Base-by-base conservation (phyloP, 2,797 vertebrate species). In the Muscicapa striata region DNA sequence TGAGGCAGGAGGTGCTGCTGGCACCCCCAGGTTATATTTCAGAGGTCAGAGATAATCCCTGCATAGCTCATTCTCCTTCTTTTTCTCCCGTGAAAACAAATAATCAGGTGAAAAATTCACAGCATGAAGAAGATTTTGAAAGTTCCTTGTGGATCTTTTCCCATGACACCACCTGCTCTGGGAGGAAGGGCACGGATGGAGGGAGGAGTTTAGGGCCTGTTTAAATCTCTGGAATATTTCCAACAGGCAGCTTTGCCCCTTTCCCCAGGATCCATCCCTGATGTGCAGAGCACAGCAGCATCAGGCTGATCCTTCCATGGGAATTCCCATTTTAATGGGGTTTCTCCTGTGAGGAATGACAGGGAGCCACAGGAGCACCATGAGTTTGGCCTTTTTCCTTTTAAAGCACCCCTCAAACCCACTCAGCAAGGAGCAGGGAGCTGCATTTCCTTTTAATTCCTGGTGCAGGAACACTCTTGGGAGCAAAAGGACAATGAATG, bases 231-330 rank as follows among this genome's bases (percentile, higher is more conserved):
- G 70, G 9, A 40, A 32, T 17, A 8, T 34, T 62, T 51, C 16
- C 45, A 34, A 7, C 23, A 51, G 52, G 52, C 61, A 45, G 34
- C 4, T 9, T 29, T 17, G 45, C 11, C 58, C 58, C 58, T 59
- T 19, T 27, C 32, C 49, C 27, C 51, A 4, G 32, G 1, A 24
- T 5, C 4, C 40, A 5, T 14, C 63, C 10, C 0, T 7, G 14
- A 4, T 1, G 36, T 2, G 58, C 83, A 4, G 72, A 15, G 13
- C 83, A 69, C 68, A 43, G 83, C 68, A 15, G 73, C 83, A 29
- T 8, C 10, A 12, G 17, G 7, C 78, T 62, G 67, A 83, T 69
- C 61, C 78, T 57, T 32, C 32, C 36, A 0, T 22, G 62, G 88
- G 17, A 87, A 66, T 72, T 81, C 34, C 43, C 43, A n/a, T 55